Percentiles rank a stretch among this genome's conserved stretches.
phyloP scores from a whole-genome alignment of 2,113 vertebrate species.

The cattle (Bos taurus) region DNA sequence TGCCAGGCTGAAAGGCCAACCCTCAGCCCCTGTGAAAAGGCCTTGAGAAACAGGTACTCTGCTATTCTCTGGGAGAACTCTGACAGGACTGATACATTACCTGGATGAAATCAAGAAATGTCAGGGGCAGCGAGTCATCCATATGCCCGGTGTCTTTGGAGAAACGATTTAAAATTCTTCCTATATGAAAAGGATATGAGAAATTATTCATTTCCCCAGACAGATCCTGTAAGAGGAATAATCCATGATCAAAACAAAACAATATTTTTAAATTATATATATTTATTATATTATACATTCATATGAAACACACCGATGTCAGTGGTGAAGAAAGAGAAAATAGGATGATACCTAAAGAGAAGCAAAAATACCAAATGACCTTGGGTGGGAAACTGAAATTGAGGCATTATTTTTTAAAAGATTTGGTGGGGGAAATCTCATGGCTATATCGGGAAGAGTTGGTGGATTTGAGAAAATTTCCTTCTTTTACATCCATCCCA shows the following conservation, averaged over 20 bases:
- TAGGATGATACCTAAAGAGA: slow-evolving; percentile 29
- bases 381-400: background rate
- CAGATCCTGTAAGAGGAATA: slow-evolving; percentile 20
- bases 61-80: background rate
- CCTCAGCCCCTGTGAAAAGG: background rate
- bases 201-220: slow-evolving; percentile 64
- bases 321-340: slow-evolving; percentile 52
- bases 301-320: slow-evolving; percentile 43
- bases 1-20: background rate
- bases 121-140: slow-evolving; percentile 92
- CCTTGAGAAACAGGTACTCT: slow-evolving; percentile 64
- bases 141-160: slow-evolving; percentile 95
- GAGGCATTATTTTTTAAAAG: background rate
- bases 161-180: slow-evolving; percentile 95
- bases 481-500: background rate
- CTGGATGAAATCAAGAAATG: slow-evolving; percentile 93
- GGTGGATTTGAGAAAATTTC: background rate
- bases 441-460: background rate
- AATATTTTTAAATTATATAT: slow-evolving; percentile 58
- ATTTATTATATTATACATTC: slow-evolving; percentile 53
- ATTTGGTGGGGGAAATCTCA: background rate
- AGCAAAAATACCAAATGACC: background rate
- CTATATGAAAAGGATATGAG: slow-evolving; percentile 76
- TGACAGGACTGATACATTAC: slow-evolving; percentile 81
- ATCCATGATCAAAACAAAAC: slow-evolving; percentile 57